These are phyloP conservation scores for Drosophila buzzatii DNA, from an alignment of 2,888 invertebrate genomes.

Conservation along the genomic window DNA sequence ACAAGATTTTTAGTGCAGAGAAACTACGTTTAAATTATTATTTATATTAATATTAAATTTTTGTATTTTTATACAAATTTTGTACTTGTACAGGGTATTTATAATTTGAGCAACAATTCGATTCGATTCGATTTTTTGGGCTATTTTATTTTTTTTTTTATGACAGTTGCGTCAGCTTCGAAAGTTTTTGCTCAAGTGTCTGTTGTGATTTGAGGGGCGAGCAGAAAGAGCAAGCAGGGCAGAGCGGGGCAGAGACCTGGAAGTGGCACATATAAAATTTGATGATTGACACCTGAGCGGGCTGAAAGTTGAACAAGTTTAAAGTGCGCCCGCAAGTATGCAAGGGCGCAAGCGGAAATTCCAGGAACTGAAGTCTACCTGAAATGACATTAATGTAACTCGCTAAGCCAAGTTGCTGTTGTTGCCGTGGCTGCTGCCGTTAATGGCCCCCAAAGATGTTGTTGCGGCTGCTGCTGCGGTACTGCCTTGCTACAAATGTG, in stretches of 20 bases:
- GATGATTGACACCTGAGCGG: slow-evolving; percentile 59
- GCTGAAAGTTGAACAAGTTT: slow-evolving; percentile 47
- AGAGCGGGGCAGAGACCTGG: slow-evolving; percentile 4
- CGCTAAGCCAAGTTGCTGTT: slow-evolving; percentile 30
- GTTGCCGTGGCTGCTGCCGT: slow-evolving; percentile 28
- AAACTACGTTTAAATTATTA: no score
- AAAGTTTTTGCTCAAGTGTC: slow-evolving; percentile 43
- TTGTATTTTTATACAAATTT: no score
- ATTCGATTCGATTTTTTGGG: background rate
- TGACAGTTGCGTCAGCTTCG: slow-evolving; percentile 48
- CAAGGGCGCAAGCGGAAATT: slow-evolving; percentile 34
- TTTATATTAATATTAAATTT: no score
- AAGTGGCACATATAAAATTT: slow-evolving; percentile 54
- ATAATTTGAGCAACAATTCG: background rate
- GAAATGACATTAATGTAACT: slow-evolving; percentile 64
- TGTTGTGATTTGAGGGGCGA: slow-evolving; percentile 48
- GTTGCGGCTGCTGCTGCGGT: slow-evolving; percentile 70
- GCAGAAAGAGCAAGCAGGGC: no score
- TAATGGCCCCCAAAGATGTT: slow-evolving; percentile 66
- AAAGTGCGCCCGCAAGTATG: slow-evolving; percentile 49
- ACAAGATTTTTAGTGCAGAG: no score
- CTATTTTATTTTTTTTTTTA: slow-evolving; percentile 49
- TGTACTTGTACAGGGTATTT: slow-evolving; percentile 8
- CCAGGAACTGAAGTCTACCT: slow-evolving; percentile 36
- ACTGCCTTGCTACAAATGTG: slow-evolving; percentile 12